phyloP scores from a whole-genome alignment of 2,888 invertebrate species.

The Hartigia nigra region DNA sequence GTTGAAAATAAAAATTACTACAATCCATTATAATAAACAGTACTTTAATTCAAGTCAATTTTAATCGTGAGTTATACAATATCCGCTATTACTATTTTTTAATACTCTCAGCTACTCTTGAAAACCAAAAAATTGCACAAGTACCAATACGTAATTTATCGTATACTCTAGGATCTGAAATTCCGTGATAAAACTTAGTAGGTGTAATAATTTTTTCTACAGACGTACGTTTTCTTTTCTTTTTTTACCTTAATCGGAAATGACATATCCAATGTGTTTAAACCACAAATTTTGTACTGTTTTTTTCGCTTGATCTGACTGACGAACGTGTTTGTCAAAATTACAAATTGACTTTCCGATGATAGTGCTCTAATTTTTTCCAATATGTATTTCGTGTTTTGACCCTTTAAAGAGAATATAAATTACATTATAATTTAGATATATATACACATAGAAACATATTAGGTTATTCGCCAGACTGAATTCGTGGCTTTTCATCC shows the following conservation, averaged over 20 bases:
- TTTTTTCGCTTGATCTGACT: background rate
- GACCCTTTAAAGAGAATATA: background rate
- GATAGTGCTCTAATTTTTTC: background rate
- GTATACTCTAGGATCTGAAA: background rate
- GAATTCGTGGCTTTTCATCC: background rate
- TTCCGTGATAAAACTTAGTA: background rate
- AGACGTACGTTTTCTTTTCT: background rate
- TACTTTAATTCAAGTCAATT: conserved; percentile 1
- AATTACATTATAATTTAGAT: background rate
- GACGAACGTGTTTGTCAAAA: background rate
- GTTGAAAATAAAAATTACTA: background rate
- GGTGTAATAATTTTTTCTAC: background rate
- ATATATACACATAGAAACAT: background rate
- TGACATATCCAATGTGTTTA: background rate
- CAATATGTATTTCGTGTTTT: background rate
- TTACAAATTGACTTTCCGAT: background rate
- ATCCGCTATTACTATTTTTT: background rate
- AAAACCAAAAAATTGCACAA: background rate
- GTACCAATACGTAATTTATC: background rate
- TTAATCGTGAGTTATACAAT: background rate
- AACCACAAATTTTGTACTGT: background rate
- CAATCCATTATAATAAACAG: background rate
- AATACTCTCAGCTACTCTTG: background rate
- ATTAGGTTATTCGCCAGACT: background rate
- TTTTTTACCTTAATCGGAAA: background rate